Conservation (phyloP, 2,888 invertebrate genomes). For the Augiades crinisus region DNA sequence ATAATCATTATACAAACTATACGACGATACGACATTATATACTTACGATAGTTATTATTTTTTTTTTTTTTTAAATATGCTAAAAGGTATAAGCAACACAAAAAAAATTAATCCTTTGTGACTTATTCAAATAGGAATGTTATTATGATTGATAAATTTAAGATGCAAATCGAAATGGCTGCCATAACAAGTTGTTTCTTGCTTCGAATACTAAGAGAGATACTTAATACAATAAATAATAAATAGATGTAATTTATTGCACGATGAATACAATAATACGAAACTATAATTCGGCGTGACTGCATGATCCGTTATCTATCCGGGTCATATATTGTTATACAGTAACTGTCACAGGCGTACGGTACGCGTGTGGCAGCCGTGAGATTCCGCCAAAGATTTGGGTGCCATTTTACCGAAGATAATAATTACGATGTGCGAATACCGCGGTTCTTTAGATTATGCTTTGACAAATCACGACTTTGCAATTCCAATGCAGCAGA, state of each 20-base stretch:
- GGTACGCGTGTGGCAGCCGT: slow-evolving; percentile 44
- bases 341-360: slow-evolving; percentile 21
- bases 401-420: slow-evolving; percentile 76
- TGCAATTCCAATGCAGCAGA: slow-evolving; percentile 80
- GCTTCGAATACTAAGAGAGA: neutral
- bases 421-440: slow-evolving; percentile 82
- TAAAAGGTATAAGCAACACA: no score
- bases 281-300: slow-evolving; percentile 20
- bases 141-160: neutral
- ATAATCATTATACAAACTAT: no score
- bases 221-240: slow-evolving; percentile 9
- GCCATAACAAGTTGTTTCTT: neutral
- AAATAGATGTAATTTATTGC: slow-evolving; percentile 11
- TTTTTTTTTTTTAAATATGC: no score
- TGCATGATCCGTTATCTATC: slow-evolving; percentile 16
- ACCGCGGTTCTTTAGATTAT: slow-evolving; percentile 79
- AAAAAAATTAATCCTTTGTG: neutral
- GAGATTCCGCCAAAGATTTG: slow-evolving; percentile 63
- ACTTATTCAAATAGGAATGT: neutral
- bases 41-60: no score
- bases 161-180: neutral
- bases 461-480: slow-evolving; percentile 82
- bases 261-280: slow-evolving; percentile 15
- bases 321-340: slow-evolving; percentile 23
- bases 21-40: no score